Evolutionary conservation across 2,888 invertebrate genomes (phyloP).

Genomic region (Caenorhabditis uteleia): DNA sequence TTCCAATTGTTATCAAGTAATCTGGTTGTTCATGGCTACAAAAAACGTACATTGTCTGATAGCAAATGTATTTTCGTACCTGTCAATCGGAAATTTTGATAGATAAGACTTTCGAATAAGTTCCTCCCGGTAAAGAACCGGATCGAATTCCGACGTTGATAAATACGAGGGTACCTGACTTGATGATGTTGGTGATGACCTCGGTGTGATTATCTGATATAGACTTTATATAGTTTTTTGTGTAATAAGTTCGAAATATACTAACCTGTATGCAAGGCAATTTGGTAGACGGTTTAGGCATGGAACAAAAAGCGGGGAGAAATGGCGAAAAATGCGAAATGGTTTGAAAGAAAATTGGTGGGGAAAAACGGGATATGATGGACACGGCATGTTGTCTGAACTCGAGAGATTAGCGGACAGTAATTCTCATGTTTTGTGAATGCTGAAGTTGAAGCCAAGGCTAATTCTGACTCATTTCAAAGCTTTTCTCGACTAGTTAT

Average conservation of each 20-base stretch:
- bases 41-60: conserved; percentile 2
- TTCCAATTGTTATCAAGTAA: conserved; percentile 37
- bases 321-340: too few species aligned
- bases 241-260: too few species aligned
- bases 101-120: conserved; percentile 33
- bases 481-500: too few species aligned
- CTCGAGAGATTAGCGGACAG: too few species aligned
- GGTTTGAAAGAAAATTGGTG: too few species aligned
- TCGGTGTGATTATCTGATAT: conserved; percentile 30
- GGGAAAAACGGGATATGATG: too few species aligned
- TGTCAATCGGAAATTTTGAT: conserved; percentile 32
- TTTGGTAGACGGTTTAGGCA: conserved; percentile 11
- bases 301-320: too few species aligned
- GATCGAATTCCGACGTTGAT: conserved; percentile 41
- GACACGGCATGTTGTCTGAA: too few species aligned
- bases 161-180: conserved; percentile 20
- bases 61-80: conserved; percentile 5
- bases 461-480: too few species aligned
- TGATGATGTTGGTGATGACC: conserved; percentile 26
- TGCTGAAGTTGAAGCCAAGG: too few species aligned
- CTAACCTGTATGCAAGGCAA: conserved; percentile 36
- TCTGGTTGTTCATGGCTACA: conserved; percentile 35
- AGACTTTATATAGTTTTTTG: too few species aligned
- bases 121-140: conserved; percentile 38
- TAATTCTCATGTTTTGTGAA: too few species aligned